Evolutionary conservation across 1,140 invertebrate species (phyloP), one percentile per base, ranked within the genome.

Genomic region (Meteorus sp.): DNA sequence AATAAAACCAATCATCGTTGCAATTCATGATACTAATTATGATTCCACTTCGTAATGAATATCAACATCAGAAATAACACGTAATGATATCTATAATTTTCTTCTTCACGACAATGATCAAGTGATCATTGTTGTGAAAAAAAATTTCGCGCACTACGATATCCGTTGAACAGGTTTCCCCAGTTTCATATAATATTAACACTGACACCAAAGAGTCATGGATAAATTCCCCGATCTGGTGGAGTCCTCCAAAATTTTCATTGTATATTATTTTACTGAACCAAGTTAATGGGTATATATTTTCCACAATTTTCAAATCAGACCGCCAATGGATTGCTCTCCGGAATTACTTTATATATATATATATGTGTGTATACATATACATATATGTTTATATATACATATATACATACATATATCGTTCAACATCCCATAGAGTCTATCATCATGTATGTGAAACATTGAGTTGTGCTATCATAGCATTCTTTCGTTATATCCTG

Each of bases 31-130:
- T 57, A 19, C 33, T 56, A n/a, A 41, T 56, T 45, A 27, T 33
- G 23, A 20, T 44, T 41, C 20, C 29, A 11, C 27, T 8, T 50
- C 45, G 35, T 17, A 61, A 56, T 52, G 59, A 56, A 56, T 56
- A 56, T 61, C 44, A 61, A 61, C 59, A 61, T 61, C 54, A 50
- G 56, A 41, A 35, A 61, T 61, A 56, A 50, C 55, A 52, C 50
- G 41, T n/a, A 55, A 52, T 45, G 23, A 39, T 22, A 27, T 59
- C 25, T 35, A 51, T 51, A 35, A 52, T 43, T 52, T 41, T 19
- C 27, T 44, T 9, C 11, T 51, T 19, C 23, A 51, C 25, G 22
- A 39, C 11, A 39, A n/a, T 15, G 35, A 39, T 11, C 35, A 3
- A 39, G 25, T 13, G 35, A 48, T 45, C 35, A 39, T 39, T 39